Base-by-base conservation (phyloP, 2,113 vertebrate genomes). In the Rynchops niger region DNA sequence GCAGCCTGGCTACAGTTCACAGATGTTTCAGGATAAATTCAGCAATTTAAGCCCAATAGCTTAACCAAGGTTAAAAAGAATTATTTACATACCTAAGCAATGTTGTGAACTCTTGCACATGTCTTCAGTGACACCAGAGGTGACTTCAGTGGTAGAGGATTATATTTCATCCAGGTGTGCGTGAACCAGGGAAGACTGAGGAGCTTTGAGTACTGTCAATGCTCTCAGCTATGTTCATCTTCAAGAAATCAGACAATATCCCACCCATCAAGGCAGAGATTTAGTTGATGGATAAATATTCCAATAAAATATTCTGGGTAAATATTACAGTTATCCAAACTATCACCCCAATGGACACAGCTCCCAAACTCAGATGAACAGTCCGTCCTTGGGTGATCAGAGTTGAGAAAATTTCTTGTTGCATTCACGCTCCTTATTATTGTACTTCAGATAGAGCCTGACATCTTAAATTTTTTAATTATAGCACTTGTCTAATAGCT, bases 291-390 rank as follows among this genome's bases (percentile, higher is more conserved):
- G 34, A 49, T 71, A 66, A 58, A 71, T 66, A 86, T 38, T 36
- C 4, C 58, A 71, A 20, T 16, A 15, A 32, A 65, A 77, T 66
- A 90, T 26, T 36, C 4, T 16, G 10, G 15, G 32, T 70, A 70
- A 65, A 74, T 62, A 85, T n/a, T 38, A 4, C 47, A 65, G 22
- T 58, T 43, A 53, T 18, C 12, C 50, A 65, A 43, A 53, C 18
- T 42, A 10, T 9, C 38, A 53, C 9, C 9, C 29, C 25, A 58
- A 17, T 0, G 1, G 50, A 77, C 1, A 0, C 12, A 53, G 16
- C 9, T 66, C 27, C 55, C 27, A 61, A 74, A 21, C 11, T 67
- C 40, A 82, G 30, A 34, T 58, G 38, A 82, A 63, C 13, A 65
- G 11, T 47, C 42, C 8, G 13, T 53, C 19, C n/a, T 67, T 82